These are phyloP conservation scores for Peromyscus eremicus DNA, from an alignment of 2,797 vertebrate genomes.

Conservation along the genomic window DNA sequence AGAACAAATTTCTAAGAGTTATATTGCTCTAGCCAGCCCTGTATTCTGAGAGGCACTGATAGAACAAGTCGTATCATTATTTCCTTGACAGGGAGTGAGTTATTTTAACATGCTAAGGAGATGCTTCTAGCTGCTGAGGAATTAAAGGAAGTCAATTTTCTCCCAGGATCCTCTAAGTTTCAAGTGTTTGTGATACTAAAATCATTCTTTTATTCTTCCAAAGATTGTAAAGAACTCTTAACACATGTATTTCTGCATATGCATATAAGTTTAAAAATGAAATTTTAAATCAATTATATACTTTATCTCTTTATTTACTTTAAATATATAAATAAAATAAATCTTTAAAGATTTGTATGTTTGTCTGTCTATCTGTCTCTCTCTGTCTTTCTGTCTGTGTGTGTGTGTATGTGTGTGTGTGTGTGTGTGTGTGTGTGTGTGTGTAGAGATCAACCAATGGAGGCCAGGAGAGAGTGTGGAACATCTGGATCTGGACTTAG, in stretches of 20 bases:
- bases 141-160: conserved; percentile 56
- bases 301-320: neutral
- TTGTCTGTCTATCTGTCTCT: neutral
- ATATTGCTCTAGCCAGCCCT: conserved; percentile 19
- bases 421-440: neutral
- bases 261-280: conserved; percentile 45
- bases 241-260: conserved; percentile 24
- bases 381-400: neutral
- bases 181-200: conserved; percentile 12
- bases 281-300: neutral
- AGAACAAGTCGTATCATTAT: conserved; percentile 34
- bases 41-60: conserved; percentile 47
- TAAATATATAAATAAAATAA: neutral
- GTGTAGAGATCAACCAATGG: neutral
- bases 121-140: neutral
- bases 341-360: neutral
- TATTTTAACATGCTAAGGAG: conserved; percentile 66
- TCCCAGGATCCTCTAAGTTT: conserved; percentile 30
- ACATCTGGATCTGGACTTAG: neutral
- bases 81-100: neutral
- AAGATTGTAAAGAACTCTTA: conserved; percentile 44
- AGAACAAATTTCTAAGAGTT: conserved; percentile 74
- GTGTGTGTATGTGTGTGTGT: neutral
- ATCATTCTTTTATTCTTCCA: conserved; percentile 43
- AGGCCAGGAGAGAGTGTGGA: too few relatives aligned